These are phyloP conservation scores for Sphecodes monilicornis DNA, from an alignment of 2,888 invertebrate species.

Conservation along the genomic window DNA sequence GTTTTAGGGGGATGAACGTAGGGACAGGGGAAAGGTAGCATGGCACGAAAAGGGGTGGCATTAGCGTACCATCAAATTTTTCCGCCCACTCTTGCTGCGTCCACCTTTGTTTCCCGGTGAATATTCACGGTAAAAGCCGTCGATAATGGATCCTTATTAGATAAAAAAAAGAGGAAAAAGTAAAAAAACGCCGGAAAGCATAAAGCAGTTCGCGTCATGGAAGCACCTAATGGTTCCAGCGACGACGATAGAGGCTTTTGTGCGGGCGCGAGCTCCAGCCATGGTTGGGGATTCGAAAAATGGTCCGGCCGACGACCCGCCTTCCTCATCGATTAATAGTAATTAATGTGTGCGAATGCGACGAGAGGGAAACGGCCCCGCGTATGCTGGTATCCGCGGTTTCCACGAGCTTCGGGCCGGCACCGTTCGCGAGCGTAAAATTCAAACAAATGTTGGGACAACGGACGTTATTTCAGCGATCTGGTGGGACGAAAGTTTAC, in stretches of 20 bases:
- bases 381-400: not conserved
- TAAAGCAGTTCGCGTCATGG: constrained; percentile 22
- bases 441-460: not conserved
- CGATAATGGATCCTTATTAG: constrained; percentile 49
- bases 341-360: constrained; percentile 6
- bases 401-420: not conserved
- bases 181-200: not conserved
- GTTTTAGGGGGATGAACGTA: not conserved
- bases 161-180: not conserved
- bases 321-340: constrained; percentile 12
- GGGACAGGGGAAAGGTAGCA: not conserved
- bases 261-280: not conserved
- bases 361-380: not conserved
- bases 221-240: constrained; percentile 29
- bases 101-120: constrained; percentile 20
- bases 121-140: constrained; percentile 45
- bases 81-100: constrained; percentile 7
- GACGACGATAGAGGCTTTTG: constrained; percentile 16
- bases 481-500: not conserved
- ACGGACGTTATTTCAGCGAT: no score
- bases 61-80: constrained; percentile 17
- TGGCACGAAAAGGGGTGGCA: not conserved
- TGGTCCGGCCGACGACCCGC: constrained; percentile 7
- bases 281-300: constrained; percentile 13
- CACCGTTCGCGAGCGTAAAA: not conserved